phyloP scores from a whole-genome alignment of 2,113 vertebrate species.

The Emydocephalus ijimae region DNA sequence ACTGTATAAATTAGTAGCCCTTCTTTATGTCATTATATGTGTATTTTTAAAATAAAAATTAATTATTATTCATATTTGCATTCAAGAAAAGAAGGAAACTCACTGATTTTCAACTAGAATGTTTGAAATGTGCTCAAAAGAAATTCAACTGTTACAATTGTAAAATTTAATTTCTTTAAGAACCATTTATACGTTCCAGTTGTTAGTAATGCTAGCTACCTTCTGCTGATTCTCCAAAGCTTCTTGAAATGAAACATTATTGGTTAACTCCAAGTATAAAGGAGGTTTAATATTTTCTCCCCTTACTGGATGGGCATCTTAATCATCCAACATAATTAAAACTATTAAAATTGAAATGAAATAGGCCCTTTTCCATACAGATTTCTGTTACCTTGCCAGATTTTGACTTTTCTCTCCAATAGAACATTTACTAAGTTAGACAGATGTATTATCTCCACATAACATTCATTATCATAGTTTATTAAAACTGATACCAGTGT shows the following conservation, averaged over 20 bases:
- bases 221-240: conserved; percentile 28
- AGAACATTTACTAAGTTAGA: conserved; percentile 52
- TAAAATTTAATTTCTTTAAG: conserved; percentile 38
- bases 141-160: not conserved
- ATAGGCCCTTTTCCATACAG: conserved; percentile 47
- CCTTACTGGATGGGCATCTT: conserved; percentile 47
- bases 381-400: conserved; percentile 51
- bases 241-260: conserved; percentile 39
- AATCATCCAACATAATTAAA: conserved; percentile 59
- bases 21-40: not conserved
- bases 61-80: not conserved
- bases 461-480: conserved; percentile 55
- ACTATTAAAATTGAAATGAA: conserved; percentile 34
- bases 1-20: not conserved
- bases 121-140: conserved; percentile 2
- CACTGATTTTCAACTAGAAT: not conserved
- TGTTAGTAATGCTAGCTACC: conserved; percentile 41
- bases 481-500: conserved; percentile 59
- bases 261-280: conserved; percentile 38
- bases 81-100: not conserved
- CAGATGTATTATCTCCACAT: conserved; percentile 46
- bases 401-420: conserved; percentile 44
- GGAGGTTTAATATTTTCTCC: conserved; percentile 29
- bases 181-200: conserved; percentile 42
- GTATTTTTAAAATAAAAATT: not conserved